phyloP scores from a whole-genome alignment of 2,797 vertebrate genomes.

The Phoxinus dragarum region DNA sequence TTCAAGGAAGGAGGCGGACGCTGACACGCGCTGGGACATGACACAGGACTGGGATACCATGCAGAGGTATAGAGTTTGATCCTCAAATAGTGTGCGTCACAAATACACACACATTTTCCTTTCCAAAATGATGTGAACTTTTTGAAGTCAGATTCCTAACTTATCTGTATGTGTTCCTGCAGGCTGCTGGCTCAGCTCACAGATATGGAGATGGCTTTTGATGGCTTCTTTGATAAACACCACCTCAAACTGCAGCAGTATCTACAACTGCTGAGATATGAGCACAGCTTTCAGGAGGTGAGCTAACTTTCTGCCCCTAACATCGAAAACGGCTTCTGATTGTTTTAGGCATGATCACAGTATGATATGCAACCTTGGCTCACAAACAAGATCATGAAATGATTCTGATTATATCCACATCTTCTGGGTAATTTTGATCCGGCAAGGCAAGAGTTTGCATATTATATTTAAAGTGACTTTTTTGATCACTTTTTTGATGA shows the following conservation, averaged over 20 bases:
- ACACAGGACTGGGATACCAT: conserved; percentile 92
- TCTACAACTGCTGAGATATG: conserved; percentile 91
- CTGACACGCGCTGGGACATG: conserved; percentile 78
- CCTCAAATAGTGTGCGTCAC: neutral
- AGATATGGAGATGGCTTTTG: conserved; percentile 97
- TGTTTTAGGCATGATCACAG: neutral
- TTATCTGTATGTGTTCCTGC: conserved; percentile 16
- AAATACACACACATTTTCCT: neutral
- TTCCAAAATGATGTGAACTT: neutral
- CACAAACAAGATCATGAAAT: neutral
- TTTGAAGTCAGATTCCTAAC: neutral
- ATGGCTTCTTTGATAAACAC: conserved; percentile 98
- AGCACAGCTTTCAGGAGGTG: conserved; percentile 93
- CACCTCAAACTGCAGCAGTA: conserved; percentile 96
- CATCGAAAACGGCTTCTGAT: neutral
- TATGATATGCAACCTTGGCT: neutral
- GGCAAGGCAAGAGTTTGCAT: neutral
- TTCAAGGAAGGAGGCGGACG: conserved; percentile 76
- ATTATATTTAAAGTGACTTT: neutral
- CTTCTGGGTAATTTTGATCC: neutral
- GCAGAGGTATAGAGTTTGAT: conserved; percentile 79
- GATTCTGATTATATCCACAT: neutral
- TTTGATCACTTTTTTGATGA: neutral
- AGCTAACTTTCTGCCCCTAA: conserved; percentile 14
- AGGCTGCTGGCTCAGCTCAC: conserved; percentile 91